A percentile compares a stretch with the other conserved stretches of the same genome.
These are phyloP conservation scores for Coregonus ussuriensis DNA, from an alignment of 2,797 vertebrate genomes.

Conservation along the genomic window DNA sequence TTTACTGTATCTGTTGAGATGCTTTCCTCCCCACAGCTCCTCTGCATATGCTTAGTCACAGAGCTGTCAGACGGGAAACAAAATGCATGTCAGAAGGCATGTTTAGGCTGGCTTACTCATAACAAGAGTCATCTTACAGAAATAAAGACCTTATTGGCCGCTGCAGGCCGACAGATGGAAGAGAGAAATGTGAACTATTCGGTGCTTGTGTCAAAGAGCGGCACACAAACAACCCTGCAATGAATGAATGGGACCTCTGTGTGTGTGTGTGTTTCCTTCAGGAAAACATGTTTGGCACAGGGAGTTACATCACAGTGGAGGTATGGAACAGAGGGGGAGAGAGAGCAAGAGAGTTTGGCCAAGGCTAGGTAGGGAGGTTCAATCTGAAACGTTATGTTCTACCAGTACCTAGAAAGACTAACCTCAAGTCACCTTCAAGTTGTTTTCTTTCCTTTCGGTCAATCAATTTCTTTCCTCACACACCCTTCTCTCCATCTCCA, in stretches of 20 bases:
- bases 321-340: constrained; percentile 34
- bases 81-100: constrained; percentile 36
- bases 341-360: neutral
- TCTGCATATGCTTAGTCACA: neutral
- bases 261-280: constrained; percentile 6
- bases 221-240: constrained; percentile 41
- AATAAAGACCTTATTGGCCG: constrained; percentile 53
- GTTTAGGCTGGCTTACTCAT: constrained; percentile 44
- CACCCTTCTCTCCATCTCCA: too few relatives aligned
- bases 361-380: neutral
- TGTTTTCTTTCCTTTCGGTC: constrained; percentile 1
- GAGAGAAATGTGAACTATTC: constrained; percentile 39
- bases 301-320: constrained; percentile 53
- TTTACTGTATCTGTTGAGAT: neutral
- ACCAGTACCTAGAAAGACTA: neutral
- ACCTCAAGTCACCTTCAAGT: neutral
- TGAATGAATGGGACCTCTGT: constrained; percentile 68
- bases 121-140: constrained; percentile 50
- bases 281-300: constrained; percentile 69
- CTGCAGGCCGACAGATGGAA: constrained; percentile 14
- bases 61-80: too few relatives aligned
- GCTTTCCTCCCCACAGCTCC: neutral
- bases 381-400: neutral
- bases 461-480: neutral
- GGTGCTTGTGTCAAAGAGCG: neutral